These are phyloP conservation scores for Microchirus variegatus DNA, from an alignment of 2,797 vertebrate species.

Conservation along the genomic window DNA sequence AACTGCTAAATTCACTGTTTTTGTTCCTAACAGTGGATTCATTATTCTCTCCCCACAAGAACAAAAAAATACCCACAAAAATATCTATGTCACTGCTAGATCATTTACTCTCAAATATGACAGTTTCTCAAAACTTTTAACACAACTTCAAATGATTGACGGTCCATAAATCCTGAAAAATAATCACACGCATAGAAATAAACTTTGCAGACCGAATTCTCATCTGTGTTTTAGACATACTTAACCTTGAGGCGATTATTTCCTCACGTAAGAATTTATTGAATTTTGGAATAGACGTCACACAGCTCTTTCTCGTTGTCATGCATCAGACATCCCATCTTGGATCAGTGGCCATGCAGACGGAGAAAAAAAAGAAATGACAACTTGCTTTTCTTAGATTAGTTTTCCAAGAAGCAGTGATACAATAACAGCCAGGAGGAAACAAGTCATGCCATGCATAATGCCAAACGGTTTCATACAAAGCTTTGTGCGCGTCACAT, in stretches of 20 bases:
- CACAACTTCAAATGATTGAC: conserved; percentile 3
- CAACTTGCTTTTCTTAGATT: conserved; percentile 43
- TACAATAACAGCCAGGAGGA: conserved; percentile 59
- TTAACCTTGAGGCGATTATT: conserved; percentile 28
- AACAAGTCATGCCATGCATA: conserved; percentile 54
- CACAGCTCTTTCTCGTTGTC: conserved; percentile 40
- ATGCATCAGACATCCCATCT: conserved; percentile 51
- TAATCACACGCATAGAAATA: conserved; percentile 7
- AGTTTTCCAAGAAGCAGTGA: conserved; percentile 45
- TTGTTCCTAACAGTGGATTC: conserved; percentile 14
- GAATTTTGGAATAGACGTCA: conserved; percentile 24
- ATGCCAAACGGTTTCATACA: conserved; percentile 45
- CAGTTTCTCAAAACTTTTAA: not conserved
- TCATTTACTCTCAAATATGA: not conserved
- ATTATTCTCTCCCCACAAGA: conserved; percentile 29
- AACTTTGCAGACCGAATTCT: conserved; percentile 9
- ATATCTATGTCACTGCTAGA: not conserved
- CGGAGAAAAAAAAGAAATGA: conserved; percentile 42
- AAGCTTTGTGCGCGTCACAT: conserved; percentile 24
- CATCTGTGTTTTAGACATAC: conserved; percentile 23
- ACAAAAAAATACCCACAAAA: not conserved
- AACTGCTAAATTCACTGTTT: conserved; percentile 34
- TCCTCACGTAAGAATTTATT: conserved; percentile 28
- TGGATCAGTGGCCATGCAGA: conserved; percentile 38
- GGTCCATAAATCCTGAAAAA: not conserved